Evolutionary conservation across 2,888 invertebrate genomes (phyloP).

Genomic region (Shargacucullia verbasci): DNA sequence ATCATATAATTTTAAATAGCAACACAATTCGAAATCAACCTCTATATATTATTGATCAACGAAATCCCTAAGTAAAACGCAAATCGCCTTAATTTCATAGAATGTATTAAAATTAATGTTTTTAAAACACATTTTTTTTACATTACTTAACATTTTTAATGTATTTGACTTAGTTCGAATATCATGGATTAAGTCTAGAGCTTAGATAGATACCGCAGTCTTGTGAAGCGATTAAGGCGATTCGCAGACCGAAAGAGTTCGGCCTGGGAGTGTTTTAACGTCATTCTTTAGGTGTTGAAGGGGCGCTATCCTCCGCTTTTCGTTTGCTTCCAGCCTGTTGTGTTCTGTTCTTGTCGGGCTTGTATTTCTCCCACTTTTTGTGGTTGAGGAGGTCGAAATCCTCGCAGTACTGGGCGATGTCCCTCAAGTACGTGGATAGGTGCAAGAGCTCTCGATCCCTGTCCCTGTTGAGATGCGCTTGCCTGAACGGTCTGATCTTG

Average conservation of each 20-base stretch:
- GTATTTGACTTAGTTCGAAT: constrained; percentile 44
- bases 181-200: constrained; percentile 33
- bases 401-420: constrained; percentile 93
- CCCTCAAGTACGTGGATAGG: constrained; percentile 94
- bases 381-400: constrained; percentile 96
- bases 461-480: constrained; percentile 96
- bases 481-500: constrained; percentile 96
- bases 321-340: constrained; percentile 80
- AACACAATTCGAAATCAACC: constrained; percentile 22
- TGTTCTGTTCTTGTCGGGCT: constrained; percentile 78
- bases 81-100: constrained; percentile 46
- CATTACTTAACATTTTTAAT: constrained; percentile 42
- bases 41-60: constrained; percentile 23
- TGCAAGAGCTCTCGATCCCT: constrained; percentile 95
- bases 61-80: constrained; percentile 34
- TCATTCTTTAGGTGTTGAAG: constrained; percentile 80
- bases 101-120: constrained; percentile 36
- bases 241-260: constrained; percentile 26
- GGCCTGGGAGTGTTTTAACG: constrained; percentile 50
- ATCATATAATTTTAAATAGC: constrained; percentile 21
- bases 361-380: constrained; percentile 96
- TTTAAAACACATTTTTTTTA: constrained; percentile 36
- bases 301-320: constrained; percentile 83
- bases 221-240: constrained; percentile 63
- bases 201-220: constrained; percentile 53